Conservation (phyloP, 2,888 invertebrate species). For the Hydrotaea cyrtoneurina region DNA sequence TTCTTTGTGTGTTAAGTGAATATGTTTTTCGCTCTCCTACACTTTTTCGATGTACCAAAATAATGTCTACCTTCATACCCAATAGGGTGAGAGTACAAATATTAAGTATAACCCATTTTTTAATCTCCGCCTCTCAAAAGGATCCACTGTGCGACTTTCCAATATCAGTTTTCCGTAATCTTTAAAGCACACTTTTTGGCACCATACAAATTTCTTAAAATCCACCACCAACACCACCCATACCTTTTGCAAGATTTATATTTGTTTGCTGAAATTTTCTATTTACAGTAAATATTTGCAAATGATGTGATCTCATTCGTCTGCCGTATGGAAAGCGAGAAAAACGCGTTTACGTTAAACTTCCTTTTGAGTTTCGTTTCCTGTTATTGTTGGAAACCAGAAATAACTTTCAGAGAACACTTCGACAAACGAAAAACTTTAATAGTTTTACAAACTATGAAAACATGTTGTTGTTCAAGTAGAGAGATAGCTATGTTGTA, state of each 20-base stretch:
- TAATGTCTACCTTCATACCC: too few relatives aligned
- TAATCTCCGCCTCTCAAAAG: too few relatives aligned
- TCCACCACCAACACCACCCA: background rate
- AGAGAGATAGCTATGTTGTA: background rate
- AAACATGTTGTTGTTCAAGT: slow-evolving; percentile 42
- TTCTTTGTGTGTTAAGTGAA: too few relatives aligned
- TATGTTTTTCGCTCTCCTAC: too few relatives aligned
- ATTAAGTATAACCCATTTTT: too few relatives aligned
- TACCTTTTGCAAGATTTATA: background rate
- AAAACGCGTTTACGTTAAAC: background rate
- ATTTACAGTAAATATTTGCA: slow-evolving; percentile 10
- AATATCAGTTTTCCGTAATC: too few relatives aligned
- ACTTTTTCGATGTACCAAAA: too few relatives aligned
- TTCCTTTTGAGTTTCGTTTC: background rate
- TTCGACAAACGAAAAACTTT: background rate
- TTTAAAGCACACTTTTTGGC: background rate
- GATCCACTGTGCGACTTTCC: too few relatives aligned
- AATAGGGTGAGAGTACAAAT: too few relatives aligned
- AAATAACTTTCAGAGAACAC: background rate
- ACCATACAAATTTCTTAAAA: slow-evolving; percentile 1
- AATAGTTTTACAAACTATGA: slow-evolving; percentile 27
- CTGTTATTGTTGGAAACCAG: background rate
- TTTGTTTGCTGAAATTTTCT: background rate
- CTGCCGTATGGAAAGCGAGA: background rate
- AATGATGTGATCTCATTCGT: background rate